Evolutionary conservation across 2,797 vertebrate genomes (phyloP).

Genomic region (Microhierax caerulescens): DNA sequence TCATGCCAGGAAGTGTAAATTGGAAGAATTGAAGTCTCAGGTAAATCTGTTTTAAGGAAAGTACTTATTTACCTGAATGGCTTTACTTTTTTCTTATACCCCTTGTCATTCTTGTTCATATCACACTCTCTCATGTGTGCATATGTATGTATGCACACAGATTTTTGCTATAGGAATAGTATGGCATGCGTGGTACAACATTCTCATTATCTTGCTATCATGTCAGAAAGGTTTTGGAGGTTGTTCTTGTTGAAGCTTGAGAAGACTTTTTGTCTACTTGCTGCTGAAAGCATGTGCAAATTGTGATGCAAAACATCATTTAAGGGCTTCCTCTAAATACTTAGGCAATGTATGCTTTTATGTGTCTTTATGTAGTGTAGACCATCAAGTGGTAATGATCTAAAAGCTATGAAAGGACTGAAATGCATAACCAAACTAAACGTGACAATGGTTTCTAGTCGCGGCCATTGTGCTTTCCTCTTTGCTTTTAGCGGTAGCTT

Average conservation of each 20-base stretch:
- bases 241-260: not conserved
- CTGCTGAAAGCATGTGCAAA: not conserved
- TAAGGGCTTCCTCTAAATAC: not conserved
- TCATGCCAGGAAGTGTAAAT: conserved; percentile 83
- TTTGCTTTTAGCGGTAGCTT: not conserved
- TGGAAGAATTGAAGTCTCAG: conserved; percentile 87
- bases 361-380: not conserved
- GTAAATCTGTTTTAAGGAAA: conserved; percentile 70
- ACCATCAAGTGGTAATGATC: not conserved
- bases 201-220: not conserved
- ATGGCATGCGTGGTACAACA: rapidly evolving
- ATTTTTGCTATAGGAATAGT: not conserved
- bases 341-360: not conserved
- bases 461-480: not conserved
- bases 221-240: not conserved
- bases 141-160: rapidly evolving
- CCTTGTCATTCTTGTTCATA: not conserved
- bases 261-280: not conserved
- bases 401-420: not conserved
- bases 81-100: not conserved
- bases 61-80: not conserved
- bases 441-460: not conserved
- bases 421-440: not conserved
- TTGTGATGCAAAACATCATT: not conserved
- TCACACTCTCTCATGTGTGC: rapidly evolving